Evolutionary conservation across 2,888 invertebrate genomes (phyloP).

Genomic region (Oscheius onirici): DNA sequence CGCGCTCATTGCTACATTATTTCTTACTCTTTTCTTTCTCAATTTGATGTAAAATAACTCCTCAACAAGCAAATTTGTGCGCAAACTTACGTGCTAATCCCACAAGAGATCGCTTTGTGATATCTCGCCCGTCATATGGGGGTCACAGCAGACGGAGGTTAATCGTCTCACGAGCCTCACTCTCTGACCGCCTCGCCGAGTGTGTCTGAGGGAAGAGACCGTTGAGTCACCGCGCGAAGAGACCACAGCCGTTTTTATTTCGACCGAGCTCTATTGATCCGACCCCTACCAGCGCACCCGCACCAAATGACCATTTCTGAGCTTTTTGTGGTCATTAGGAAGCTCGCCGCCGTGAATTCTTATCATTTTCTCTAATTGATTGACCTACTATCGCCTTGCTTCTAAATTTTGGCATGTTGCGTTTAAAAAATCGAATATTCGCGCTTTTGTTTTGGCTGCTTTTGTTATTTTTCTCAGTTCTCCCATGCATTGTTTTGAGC

Average conservation of each 20-base stretch:
- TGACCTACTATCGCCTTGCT: background rate
- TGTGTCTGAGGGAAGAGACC: slow-evolving; percentile 11
- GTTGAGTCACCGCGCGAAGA: slow-evolving; percentile 25
- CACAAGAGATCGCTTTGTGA: background rate
- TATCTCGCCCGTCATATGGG: slow-evolving; percentile 6
- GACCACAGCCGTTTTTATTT: slow-evolving; percentile 32
- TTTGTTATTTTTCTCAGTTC: background rate
- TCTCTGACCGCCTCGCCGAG: background rate
- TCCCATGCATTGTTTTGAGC: background rate
- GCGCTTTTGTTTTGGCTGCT: background rate
- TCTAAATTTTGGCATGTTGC: background rate
- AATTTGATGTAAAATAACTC: too few species aligned
- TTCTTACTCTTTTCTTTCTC: too few species aligned
- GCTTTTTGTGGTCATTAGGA: background rate
- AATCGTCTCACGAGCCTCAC: slow-evolving; percentile 25
- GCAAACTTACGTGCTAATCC: background rate
- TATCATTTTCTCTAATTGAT: slow-evolving; percentile 8
- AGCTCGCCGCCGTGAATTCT: background rate
- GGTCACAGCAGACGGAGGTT: background rate
- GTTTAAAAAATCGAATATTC: background rate
- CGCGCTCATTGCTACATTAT: too few species aligned
- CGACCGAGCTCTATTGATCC: slow-evolving; percentile 32
- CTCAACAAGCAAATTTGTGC: background rate
- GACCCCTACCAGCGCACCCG: slow-evolving; percentile 24
- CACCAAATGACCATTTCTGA: slow-evolving; percentile 7